Conservation (phyloP, 2,797 vertebrate genomes). For the Numenius phaeopus region DNA sequence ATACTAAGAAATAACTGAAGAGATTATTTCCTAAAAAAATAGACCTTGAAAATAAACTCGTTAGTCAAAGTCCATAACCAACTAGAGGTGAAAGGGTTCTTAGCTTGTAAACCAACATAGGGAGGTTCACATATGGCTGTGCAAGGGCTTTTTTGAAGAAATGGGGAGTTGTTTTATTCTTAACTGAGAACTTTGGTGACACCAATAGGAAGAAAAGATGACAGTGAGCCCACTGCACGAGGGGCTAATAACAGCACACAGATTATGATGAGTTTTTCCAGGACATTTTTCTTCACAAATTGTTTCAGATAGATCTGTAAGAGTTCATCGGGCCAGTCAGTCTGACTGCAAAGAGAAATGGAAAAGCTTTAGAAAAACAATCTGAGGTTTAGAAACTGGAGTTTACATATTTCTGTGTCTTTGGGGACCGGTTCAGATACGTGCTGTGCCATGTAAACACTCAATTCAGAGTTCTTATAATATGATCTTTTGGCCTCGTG, state of each 20-base stretch:
- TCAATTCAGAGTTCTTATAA: background rate
- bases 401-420: background rate
- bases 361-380: background rate
- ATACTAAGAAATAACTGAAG: conserved; percentile 21
- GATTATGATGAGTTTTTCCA: background rate
- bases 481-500: background rate
- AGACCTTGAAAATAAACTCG: background rate
- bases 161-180: background rate
- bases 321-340: background rate
- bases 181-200: background rate
- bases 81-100: background rate
- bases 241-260: background rate
- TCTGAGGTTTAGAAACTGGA: background rate
- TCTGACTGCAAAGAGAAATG: background rate
- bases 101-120: background rate
- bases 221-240: background rate
- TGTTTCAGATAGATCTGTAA: background rate
- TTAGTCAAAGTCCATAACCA: background rate
- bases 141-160: background rate
- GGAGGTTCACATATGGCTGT: background rate
- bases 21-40: conserved; percentile 15
- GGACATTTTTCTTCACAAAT: background rate
- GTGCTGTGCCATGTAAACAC: background rate
- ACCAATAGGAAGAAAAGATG: background rate
- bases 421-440: background rate